Base-by-base conservation (phyloP, 2,113 vertebrate genomes). In the Myxocyprinus asiaticus region DNA sequence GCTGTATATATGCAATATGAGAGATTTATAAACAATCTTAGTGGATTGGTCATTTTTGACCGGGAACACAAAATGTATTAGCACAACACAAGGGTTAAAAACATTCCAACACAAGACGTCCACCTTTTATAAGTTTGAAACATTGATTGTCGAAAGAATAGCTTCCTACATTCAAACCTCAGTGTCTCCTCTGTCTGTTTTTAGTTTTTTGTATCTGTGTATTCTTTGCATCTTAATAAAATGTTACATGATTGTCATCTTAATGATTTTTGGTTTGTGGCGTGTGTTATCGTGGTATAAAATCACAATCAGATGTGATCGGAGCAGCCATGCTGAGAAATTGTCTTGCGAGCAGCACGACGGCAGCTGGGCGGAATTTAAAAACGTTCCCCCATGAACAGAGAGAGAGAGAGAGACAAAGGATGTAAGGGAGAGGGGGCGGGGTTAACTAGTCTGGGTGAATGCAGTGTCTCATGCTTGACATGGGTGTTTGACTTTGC, bases 401-500 rank as follows among this genome's bases (percentile, higher is more conserved):
- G 58, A 59, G 61, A 67, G 33, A 59, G 76, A 74, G 61, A 12
- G 12, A 11, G 62, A n/a, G n/a, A 22, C 42, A 71, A 72, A 76
- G 64, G 14, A 51, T 11, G 77, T 9, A 61, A 58, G 67, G 53
- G 59, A 55, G 53, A 44, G 47, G 68, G 67, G 61, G 17, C 50
- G 74, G 69, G 78, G 82, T 84, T 85, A 85, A 86, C 85, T 53
- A 88, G 91, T 88, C 90, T 81, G 87, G 82, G 84, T 88, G 86
- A 86, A 85, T 89, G 88, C 88, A 82, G 87, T 92, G 91, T 92
- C 89, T 93, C 89, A 90, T 85, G 85, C 86, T 85, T 90, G 90
- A 91, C 91, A 91, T 86, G 83, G 89, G 85, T 87, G 87, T 88
- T 91, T 93, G 92, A 92, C 91, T 91, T 92, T 91, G 90, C 86